Evolutionary conservation across 1,140 invertebrate species (phyloP).

Genomic region (Scaptomyza montana): DNA sequence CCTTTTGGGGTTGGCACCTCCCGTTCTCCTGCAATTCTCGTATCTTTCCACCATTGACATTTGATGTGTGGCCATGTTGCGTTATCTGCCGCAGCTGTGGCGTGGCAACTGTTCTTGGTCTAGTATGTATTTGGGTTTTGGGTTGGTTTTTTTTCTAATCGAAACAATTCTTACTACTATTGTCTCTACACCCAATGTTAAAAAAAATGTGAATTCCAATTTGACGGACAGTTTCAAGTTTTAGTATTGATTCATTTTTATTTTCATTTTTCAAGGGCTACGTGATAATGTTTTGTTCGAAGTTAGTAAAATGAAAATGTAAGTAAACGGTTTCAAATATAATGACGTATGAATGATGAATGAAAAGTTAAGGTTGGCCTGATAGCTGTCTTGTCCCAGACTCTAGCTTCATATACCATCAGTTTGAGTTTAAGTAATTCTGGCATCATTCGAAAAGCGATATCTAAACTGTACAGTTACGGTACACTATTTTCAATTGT

Average conservation of each 20-base stretch:
- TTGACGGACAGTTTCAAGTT: not conserved
- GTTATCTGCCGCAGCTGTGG: not conserved
- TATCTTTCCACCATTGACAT: not conserved
- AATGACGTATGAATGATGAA: too few relatives aligned
- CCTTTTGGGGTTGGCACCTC: not conserved
- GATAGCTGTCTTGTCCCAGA: too few relatives aligned
- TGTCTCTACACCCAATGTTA: not conserved
- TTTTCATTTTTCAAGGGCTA: too few relatives aligned
- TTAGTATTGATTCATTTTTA: not conserved
- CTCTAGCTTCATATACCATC: too few relatives aligned
- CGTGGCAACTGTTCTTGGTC: not conserved
- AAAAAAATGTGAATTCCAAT: not conserved
- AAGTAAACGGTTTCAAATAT: too few relatives aligned
- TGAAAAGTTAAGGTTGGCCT: too few relatives aligned
- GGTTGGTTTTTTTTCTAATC: not conserved
- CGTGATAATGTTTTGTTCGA: not conserved
- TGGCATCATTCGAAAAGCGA: too few relatives aligned
- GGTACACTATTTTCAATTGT: too few relatives aligned
- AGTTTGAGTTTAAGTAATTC: too few relatives aligned
- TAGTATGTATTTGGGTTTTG: slow-evolving; percentile 3
- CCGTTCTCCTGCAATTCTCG: too few relatives aligned
- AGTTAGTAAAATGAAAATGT: too few relatives aligned
- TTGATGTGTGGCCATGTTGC: slow-evolving; percentile 1
- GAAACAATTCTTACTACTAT: slow-evolving; percentile 5
- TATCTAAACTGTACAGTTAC: too few relatives aligned